These are phyloP conservation scores for Liposcelis brunnea DNA, from an alignment of 2,888 invertebrate species.

Conservation along the genomic window DNA sequence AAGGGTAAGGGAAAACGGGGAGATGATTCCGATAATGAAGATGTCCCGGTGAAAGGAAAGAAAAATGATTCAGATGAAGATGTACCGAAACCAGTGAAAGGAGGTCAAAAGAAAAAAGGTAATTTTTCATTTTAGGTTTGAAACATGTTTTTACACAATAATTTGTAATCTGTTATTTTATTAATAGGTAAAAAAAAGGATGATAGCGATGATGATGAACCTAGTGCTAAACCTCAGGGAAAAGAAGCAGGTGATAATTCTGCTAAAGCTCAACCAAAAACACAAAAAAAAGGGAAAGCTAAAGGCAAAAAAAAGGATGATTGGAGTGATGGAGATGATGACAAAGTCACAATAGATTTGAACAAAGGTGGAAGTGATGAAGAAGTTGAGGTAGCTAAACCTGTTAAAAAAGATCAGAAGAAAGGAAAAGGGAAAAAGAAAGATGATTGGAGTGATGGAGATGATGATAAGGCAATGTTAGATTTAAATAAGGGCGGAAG, in stretches of 20 bases:
- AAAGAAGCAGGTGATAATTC: conserved; percentile 14
- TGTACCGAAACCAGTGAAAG: conserved; percentile 13
- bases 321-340: conserved; percentile 21
- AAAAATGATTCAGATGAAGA: conserved; percentile 17
- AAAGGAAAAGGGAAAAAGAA: conserved; percentile 33
- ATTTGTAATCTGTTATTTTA: no score
- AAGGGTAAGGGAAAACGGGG: conserved; percentile 15
- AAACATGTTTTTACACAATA: no score
- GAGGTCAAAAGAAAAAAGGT: conserved; percentile 2
- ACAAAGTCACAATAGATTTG: conserved; percentile 15
- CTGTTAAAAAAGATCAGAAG: conserved; percentile 33
- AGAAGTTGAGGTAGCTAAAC: conserved; percentile 23
- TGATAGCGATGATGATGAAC: conserved; percentile 28
- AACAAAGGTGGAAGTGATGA: conserved; percentile 18
- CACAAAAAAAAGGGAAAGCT: conserved; percentile 16
- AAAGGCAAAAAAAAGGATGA: conserved; percentile 17
- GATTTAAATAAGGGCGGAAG: conserved; percentile 13
- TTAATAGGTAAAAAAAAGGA: conserved; percentile 15
- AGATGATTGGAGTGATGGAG: conserved; percentile 36
- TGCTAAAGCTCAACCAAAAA: conserved; percentile 17
- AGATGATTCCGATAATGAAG: conserved; percentile 21
- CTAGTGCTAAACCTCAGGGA: conserved; percentile 9
- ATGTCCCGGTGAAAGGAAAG: conserved; percentile 20
- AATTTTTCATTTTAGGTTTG: no score
- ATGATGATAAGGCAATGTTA: conserved; percentile 29